Evolutionary conservation across 2,888 invertebrate genomes (phyloP).

Genomic region (Macrophya alboannulata): DNA sequence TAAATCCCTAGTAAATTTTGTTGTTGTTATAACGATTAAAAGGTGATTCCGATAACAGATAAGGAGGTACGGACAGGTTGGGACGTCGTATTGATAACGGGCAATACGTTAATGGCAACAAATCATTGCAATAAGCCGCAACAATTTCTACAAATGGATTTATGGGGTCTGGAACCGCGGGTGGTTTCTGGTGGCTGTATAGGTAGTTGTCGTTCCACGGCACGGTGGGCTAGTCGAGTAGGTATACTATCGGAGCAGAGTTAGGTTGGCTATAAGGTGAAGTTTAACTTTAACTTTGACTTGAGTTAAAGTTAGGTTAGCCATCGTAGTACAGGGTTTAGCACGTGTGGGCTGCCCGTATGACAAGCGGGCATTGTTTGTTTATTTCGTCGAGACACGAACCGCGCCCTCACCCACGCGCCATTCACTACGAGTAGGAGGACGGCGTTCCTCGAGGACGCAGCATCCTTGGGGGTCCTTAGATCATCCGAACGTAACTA

Average conservation of each 20-base stretch:
- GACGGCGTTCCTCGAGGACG: slow-evolving; percentile 37
- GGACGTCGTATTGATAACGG: slow-evolving; percentile 23
- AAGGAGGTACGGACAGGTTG: slow-evolving; percentile 32
- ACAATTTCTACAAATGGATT: slow-evolving; percentile 70
- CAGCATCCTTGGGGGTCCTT: slow-evolving; percentile 47
- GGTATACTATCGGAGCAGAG: neutral
- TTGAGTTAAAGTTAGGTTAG: neutral
- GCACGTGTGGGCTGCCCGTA: slow-evolving; percentile 54
- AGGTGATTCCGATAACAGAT: slow-evolving; percentile 25
- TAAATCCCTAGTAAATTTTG: no score
- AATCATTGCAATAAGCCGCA: slow-evolving; percentile 68
- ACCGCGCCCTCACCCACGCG: slow-evolving; percentile 55
- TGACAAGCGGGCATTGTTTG: slow-evolving; percentile 54
- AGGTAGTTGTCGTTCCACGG: slow-evolving; percentile 43
- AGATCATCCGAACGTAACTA: slow-evolving; percentile 13
- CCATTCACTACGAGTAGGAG: slow-evolving; percentile 43
- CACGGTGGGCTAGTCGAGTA: slow-evolving; percentile 10
- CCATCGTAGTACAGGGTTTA: slow-evolving; percentile 36
- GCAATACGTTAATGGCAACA: slow-evolving; percentile 70
- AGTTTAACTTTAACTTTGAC: neutral
- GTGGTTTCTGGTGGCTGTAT: slow-evolving; percentile 53
- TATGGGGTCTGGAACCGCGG: slow-evolving; percentile 65
- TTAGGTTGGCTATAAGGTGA: neutral
- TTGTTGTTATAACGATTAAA: no score
- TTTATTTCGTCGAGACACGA: slow-evolving; percentile 54